phyloP scores from a whole-genome alignment of 23 tunicate genomes.

The Clavelina lepadiformis region DNA sequence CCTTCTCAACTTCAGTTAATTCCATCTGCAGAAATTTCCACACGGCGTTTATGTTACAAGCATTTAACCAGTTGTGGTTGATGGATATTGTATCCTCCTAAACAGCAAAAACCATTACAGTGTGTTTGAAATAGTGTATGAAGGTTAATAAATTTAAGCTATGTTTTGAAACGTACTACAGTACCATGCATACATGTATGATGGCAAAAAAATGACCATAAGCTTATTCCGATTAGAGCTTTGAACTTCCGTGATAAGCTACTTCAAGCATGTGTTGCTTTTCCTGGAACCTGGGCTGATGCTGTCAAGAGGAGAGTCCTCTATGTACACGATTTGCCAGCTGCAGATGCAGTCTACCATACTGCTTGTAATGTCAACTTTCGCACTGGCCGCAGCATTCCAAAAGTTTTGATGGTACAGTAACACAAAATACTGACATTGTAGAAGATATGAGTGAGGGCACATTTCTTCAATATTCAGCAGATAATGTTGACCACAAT shows the following conservation, averaged over 20 bases:
- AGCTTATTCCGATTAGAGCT: constrained; percentile 1
- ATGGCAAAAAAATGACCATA: constrained; percentile 10
- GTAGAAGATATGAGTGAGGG: no score
- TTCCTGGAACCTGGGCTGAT: constrained; percentile 17
- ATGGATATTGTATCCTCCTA: constrained; percentile 90
- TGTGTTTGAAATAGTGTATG: no score
- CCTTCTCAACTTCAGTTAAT: constrained; percentile 40
- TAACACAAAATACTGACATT: constrained; percentile 4
- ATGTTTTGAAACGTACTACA: no score
- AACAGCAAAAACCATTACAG: no score
- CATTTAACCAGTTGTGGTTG: constrained; percentile 92
- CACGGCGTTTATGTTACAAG: constrained; percentile 27
- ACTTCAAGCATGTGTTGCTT: constrained; percentile 3
- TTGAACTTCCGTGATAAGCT: constrained; percentile 7
- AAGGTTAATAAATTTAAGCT: no score
- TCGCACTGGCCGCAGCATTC: constrained; percentile 8
- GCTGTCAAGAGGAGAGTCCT: constrained; percentile 2
- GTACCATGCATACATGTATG: no score
- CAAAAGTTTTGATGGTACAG: no score
- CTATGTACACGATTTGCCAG: constrained; percentile 3
- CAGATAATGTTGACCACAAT: constrained; percentile 13
- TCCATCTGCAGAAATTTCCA: constrained; percentile 53
- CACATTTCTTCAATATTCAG: neutral
- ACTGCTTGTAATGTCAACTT: constrained; percentile 1
- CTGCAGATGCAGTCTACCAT: constrained; percentile 3